These are phyloP conservation scores for Copidosoma aretas DNA, from an alignment of 2,888 invertebrate species.

Conservation along the genomic window DNA sequence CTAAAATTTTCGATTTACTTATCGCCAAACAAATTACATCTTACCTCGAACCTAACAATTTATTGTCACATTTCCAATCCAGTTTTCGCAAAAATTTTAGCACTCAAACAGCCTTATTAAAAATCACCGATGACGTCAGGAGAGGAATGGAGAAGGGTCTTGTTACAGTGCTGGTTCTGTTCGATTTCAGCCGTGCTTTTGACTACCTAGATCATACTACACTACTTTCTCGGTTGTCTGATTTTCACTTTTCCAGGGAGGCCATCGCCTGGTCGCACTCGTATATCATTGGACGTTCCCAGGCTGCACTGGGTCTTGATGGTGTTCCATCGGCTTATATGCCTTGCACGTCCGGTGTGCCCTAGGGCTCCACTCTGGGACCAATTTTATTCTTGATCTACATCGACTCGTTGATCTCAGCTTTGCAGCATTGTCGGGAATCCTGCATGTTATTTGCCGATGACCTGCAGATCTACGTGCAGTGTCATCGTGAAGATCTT, in stretches of 20 bases:
- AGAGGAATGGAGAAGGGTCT: neutral
- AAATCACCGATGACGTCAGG: conserved; percentile 1
- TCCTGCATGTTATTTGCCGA: neutral
- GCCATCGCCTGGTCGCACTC: neutral
- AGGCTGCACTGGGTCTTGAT: neutral
- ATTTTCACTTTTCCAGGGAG: neutral
- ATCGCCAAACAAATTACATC: neutral
- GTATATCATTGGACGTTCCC: neutral
- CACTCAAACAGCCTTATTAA: neutral
- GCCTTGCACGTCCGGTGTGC: neutral
- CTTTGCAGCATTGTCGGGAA: neutral
- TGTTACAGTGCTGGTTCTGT: neutral
- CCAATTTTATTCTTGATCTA: conserved; percentile 1
- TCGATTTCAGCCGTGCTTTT: neutral
- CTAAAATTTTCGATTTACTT: neutral
- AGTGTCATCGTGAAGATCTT: neutral
- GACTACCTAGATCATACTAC: neutral
- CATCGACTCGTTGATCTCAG: neutral
- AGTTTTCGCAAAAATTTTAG: neutral
- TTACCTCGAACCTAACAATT: neutral
- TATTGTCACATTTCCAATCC: neutral
- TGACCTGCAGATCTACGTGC: neutral
- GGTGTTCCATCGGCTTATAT: neutral
- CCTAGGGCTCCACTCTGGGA: neutral
- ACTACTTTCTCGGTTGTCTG: neutral